Evolutionary conservation across 2,113 vertebrate species (phyloP).

Genomic region (Trematomus loennbergii): DNA sequence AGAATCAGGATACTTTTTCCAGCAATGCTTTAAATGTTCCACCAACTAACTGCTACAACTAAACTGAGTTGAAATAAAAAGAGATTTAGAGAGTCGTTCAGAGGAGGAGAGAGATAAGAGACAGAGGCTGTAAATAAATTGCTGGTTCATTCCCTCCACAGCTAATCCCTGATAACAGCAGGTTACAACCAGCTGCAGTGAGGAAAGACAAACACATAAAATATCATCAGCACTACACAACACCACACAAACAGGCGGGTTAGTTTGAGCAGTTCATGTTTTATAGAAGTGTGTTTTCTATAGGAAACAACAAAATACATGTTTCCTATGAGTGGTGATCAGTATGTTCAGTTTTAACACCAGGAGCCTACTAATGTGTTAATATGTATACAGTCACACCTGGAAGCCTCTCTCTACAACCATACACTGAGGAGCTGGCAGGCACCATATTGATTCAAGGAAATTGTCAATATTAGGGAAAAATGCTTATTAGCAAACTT

Average conservation of each 20-base stretch:
- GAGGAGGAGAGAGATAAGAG: neutral
- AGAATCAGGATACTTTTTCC: too few relatives aligned
- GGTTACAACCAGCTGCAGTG: constrained; percentile 34
- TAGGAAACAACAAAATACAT: neutral
- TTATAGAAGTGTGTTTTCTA: neutral
- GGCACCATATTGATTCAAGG: neutral
- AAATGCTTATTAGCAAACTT: neutral
- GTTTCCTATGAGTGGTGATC: neutral
- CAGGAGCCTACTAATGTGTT: neutral
- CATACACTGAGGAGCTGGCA: neutral
- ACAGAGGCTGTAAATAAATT: constrained; percentile 43
- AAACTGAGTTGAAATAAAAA: neutral
- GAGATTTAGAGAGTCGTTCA: neutral
- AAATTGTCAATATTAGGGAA: neutral
- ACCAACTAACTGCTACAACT: constrained; percentile 7
- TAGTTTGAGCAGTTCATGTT: neutral
- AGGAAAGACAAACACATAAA: constrained; percentile 33
- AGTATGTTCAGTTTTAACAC: neutral
- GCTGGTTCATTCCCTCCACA: constrained; percentile 38
- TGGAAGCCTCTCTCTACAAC: too few relatives aligned
- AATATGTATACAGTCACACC: neutral
- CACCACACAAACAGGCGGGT: constrained; percentile 9
- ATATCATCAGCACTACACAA: constrained; percentile 2
- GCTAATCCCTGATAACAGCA: constrained; percentile 57
- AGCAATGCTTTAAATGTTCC: constrained; percentile 9